A percentile compares a stretch with the other conserved stretches of the same genome.
Evolutionary conservation across 2,113 vertebrate species (phyloP).

Genomic region (Mus spicilegus): DNA sequence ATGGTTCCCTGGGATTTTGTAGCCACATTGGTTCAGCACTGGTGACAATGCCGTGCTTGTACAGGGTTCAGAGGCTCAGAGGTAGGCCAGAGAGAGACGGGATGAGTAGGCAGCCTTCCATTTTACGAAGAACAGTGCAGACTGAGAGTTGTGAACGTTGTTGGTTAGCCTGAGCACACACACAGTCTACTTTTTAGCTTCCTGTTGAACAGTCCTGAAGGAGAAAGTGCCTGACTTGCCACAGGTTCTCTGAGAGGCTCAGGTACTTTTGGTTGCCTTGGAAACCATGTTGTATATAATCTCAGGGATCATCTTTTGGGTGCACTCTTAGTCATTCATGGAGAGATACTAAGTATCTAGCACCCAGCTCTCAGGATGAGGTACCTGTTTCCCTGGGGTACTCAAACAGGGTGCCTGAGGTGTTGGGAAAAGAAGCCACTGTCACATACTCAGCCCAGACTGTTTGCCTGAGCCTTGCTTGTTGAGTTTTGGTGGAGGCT

Average conservation of each 20-base stretch:
- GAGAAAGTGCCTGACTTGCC: fast-evolving
- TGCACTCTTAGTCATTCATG: not conserved
- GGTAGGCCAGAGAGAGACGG: not conserved
- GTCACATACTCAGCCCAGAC: not conserved
- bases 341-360: not conserved
- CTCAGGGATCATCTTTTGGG: not conserved
- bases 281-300: not conserved
- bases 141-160: not conserved
- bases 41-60: not conserved
- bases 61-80: not conserved
- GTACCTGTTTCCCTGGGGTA: not conserved
- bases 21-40: not conserved
- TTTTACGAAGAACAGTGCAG: not conserved
- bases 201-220: fast-evolving
- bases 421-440: not conserved
- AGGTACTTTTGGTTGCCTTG: not conserved
- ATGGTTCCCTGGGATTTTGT: not conserved
- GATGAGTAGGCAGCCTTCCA: not conserved
- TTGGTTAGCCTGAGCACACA: not conserved
- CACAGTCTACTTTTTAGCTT: fast-evolving
- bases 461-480: not conserved
- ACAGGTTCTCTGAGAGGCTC: not conserved
- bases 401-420: too few relatives aligned
- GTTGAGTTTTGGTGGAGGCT: too few relatives aligned
- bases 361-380: not conserved